Conservation (phyloP, 2,113 vertebrate species). For the Lepus americanus region DNA sequence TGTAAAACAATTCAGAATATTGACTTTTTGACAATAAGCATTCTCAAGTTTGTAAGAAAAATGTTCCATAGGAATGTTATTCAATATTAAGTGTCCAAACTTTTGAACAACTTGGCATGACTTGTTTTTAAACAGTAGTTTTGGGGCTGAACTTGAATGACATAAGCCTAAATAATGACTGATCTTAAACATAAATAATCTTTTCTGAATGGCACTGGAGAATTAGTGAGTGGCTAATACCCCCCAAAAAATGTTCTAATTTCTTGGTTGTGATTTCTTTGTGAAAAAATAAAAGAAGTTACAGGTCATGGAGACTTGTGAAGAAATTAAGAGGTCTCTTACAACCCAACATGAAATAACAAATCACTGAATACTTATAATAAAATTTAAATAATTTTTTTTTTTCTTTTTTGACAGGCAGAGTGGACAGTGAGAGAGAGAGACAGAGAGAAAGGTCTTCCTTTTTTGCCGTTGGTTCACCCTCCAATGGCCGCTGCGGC, state of each 20-base stretch:
- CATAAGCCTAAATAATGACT: slow-evolving; percentile 39
- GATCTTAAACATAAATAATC: slow-evolving; percentile 24
- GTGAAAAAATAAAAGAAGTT: not conserved
- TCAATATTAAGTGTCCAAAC: not conserved
- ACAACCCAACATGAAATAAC: slow-evolving; percentile 33
- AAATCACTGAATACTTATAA: slow-evolving; percentile 36
- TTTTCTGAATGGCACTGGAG: slow-evolving; percentile 4
- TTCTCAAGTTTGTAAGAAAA: not conserved
- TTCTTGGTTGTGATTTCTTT: slow-evolving; percentile 47
- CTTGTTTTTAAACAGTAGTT: slow-evolving; percentile 54
- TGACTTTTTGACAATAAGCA: slow-evolving; percentile 29
- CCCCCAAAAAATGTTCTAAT: slow-evolving; percentile 11
- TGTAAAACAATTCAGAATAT: slow-evolving; percentile 12
- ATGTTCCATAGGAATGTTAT: not conserved
- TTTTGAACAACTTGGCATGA: not conserved
- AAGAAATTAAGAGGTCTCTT: slow-evolving; percentile 32
- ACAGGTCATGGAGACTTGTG: not conserved
- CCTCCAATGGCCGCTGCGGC: no score
- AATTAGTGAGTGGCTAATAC: slow-evolving; percentile 36
- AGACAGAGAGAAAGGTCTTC: no score
- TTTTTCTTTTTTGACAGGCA: no score
- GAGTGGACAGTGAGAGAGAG: no score
- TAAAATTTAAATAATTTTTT: slow-evolving; percentile 30
- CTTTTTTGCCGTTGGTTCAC: no score
- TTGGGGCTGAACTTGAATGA: slow-evolving; percentile 47